These are phyloP conservation scores for Furcifer pardalis DNA, from an alignment of 2,797 vertebrate genomes.

Conservation along the genomic window DNA sequence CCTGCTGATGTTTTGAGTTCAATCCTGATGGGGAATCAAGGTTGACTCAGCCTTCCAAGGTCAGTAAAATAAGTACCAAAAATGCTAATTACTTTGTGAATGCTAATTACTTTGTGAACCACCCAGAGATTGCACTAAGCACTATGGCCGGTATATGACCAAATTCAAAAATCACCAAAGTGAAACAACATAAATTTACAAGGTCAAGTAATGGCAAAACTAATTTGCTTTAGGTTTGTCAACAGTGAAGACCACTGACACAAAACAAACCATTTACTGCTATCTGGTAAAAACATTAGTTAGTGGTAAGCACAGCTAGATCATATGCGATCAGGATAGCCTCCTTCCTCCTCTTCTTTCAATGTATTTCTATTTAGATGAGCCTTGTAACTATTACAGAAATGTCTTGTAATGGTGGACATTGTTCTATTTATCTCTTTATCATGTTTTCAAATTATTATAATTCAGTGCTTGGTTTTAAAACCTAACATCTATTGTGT, in stretches of 20 bases:
- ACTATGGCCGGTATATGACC: no score
- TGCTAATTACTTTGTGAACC: no score
- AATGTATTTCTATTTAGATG: no score
- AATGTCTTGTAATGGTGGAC: not conserved
- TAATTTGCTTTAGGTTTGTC: not conserved
- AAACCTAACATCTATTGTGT: no score
- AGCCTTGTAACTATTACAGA: not conserved
- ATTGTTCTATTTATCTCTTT: not conserved
- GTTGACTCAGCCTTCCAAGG: no score
- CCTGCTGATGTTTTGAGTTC: no score
- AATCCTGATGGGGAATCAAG: no score
- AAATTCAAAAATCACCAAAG: conserved; percentile 1
- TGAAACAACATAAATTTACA: not conserved
- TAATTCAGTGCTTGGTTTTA: not conserved
- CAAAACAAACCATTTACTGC: not conserved
- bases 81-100: no score
- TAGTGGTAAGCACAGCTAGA: not conserved
- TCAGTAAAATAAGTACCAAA: no score
- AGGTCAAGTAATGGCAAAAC: not conserved
- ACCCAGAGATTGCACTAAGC: no score
- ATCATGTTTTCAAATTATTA: not conserved
- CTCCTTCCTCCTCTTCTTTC: no score
- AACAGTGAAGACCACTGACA: not conserved
- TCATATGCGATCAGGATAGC: not conserved
- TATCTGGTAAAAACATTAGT: not conserved